phyloP scores from a whole-genome alignment of 2,888 invertebrate genomes.

The Aphodius granarius region DNA sequence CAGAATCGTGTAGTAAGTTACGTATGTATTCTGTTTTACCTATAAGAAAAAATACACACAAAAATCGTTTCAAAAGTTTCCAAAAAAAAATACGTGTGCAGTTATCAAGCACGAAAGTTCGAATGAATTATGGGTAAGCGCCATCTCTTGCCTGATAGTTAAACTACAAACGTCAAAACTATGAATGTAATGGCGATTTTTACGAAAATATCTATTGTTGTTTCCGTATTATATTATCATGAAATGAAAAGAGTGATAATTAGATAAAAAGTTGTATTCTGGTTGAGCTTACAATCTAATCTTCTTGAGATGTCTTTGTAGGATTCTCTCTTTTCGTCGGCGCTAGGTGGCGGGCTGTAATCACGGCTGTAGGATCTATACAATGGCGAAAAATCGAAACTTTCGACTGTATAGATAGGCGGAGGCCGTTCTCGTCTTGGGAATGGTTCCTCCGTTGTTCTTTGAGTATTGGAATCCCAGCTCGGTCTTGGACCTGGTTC shows the following conservation, averaged over 20 bases:
- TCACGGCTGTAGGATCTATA: slow-evolving; percentile 36
- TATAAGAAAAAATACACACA: slow-evolving; percentile 30
- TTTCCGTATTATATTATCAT: background rate
- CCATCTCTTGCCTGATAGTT: background rate
- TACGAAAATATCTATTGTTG: background rate
- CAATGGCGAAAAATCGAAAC: slow-evolving; percentile 35
- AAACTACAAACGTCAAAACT: background rate
- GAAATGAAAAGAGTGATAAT: too few relatives aligned
- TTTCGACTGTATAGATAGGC: slow-evolving; percentile 29
- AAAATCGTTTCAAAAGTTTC: background rate
- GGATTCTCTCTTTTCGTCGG: slow-evolving; percentile 47
- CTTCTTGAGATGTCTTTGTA: slow-evolving; percentile 51
- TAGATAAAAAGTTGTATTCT: background rate
- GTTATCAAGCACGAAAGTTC: background rate
- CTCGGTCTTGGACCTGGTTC: slow-evolving; percentile 57
- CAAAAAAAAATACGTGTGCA: background rate
- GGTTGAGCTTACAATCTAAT: slow-evolving; percentile 47
- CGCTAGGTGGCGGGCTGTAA: slow-evolving; percentile 31
- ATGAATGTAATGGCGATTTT: background rate
- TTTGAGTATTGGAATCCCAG: slow-evolving; percentile 49
- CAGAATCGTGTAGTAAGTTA: slow-evolving; percentile 52
- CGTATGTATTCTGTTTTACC: slow-evolving; percentile 53
- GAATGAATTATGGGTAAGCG: slow-evolving; percentile 1
- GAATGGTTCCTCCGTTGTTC: slow-evolving; percentile 24
- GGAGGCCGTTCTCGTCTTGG: slow-evolving; percentile 35